Conservation (phyloP, 2,888 invertebrate species). For the Callyntrura sp. region DNA sequence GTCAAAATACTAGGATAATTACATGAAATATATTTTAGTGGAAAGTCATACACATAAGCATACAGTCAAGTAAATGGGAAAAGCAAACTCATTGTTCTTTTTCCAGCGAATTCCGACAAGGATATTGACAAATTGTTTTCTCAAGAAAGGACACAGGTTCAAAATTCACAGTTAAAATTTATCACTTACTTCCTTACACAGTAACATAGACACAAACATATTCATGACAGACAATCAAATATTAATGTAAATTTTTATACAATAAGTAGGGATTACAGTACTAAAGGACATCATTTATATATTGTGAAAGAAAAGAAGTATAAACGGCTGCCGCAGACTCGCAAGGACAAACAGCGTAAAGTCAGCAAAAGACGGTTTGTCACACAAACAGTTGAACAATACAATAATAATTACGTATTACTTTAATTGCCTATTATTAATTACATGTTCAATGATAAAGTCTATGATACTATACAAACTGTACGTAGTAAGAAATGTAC, state of each 20-base stretch:
- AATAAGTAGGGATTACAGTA: neutral
- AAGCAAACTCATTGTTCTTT: too few relatives aligned
- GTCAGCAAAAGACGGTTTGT: conserved; percentile 34
- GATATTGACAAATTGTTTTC: neutral
- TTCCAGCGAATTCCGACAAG: too few relatives aligned
- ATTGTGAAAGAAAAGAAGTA: conserved; percentile 12
- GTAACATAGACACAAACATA: neutral
- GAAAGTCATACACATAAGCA: too few relatives aligned
- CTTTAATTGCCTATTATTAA: neutral
- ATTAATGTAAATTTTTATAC: too few relatives aligned
- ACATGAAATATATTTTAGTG: too few relatives aligned
- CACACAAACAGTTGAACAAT: conserved; percentile 33
- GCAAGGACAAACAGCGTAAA: conserved; percentile 1
- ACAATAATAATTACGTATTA: neutral
- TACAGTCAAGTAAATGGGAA: too few relatives aligned
- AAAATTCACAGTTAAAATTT: conserved; percentile 41
- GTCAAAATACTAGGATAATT: too few relatives aligned
- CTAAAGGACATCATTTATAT: neutral
- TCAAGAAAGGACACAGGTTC: conserved; percentile 27
- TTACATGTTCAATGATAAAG: neutral
- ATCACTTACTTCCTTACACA: neutral
- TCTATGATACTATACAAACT: neutral
- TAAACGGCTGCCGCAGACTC: neutral
- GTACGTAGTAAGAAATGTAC: neutral
- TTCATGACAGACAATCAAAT: neutral